Conservation (phyloP, 2,888 invertebrate species). For the Sphinx pinastri region DNA sequence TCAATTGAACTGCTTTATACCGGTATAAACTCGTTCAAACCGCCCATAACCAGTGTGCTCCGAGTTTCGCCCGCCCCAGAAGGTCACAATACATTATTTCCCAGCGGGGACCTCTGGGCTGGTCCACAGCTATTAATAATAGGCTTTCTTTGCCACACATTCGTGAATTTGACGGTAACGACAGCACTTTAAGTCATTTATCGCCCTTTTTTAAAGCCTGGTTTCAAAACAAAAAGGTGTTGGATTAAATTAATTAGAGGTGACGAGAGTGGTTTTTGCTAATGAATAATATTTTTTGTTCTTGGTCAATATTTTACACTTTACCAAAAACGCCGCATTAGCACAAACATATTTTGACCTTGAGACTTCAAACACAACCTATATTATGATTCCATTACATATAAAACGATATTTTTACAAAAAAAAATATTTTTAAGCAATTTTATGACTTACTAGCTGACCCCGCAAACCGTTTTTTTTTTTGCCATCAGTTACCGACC, state of each 20-base stretch:
- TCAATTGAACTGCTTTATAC: slow-evolving; percentile 12
- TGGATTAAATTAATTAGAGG: background rate
- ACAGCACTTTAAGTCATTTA: slow-evolving; percentile 72
- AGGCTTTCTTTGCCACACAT: slow-evolving; percentile 67
- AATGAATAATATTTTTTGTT: too few species aligned
- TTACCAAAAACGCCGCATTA: too few species aligned
- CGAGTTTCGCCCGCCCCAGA: slow-evolving; percentile 52
- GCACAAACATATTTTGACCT: too few species aligned
- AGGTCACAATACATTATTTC: slow-evolving; percentile 69
- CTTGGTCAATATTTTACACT: too few species aligned
- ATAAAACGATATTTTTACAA: too few species aligned
- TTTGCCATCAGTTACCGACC: too few species aligned
- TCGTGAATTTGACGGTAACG: slow-evolving; percentile 78
- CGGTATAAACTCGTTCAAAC: slow-evolving; percentile 16
- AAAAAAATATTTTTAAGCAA: too few species aligned
- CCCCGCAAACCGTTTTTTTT: too few species aligned
- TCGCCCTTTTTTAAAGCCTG: slow-evolving; percentile 38
- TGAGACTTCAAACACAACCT: background rate
- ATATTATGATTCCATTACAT: too few species aligned
- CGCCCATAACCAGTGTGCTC: slow-evolving; percentile 35
- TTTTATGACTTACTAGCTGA: too few species aligned
- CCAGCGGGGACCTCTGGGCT: slow-evolving; percentile 59
- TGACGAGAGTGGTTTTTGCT: background rate
- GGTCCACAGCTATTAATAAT: slow-evolving; percentile 73
- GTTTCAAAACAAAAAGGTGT: background rate